A percentile compares a stretch with the other conserved stretches of the same genome.
phyloP scores from a whole-genome alignment of 1,140 invertebrate genomes.

The Rhopalosiphum maidis region DNA sequence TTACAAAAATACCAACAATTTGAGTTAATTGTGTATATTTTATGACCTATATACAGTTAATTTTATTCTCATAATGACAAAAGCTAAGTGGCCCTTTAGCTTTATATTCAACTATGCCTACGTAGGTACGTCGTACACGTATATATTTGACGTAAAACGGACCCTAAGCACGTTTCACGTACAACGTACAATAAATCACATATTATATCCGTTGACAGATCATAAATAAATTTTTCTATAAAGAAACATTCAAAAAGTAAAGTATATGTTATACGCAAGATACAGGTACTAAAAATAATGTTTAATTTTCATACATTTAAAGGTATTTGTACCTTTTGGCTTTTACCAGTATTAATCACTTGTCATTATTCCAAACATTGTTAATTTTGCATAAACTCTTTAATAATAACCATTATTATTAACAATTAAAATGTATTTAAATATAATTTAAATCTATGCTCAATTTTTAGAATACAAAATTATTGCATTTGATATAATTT shows the following conservation, averaged over 20 bases:
- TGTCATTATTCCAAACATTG: too few species aligned
- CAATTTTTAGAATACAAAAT: neutral
- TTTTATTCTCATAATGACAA: neutral
- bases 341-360: neutral
- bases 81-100: neutral
- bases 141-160: neutral
- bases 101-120: neutral
- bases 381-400: too few species aligned
- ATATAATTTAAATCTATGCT: neutral
- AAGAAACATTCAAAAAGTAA: slow-evolving; percentile 11
- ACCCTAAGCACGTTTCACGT: neutral
- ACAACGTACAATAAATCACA: neutral
- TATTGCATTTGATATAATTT: too few species aligned
- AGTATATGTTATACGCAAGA: neutral
- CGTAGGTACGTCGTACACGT: neutral
- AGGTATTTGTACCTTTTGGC: neutral
- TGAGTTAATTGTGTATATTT: neutral
- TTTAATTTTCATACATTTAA: neutral
- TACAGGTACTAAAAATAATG: neutral
- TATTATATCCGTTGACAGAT: neutral
- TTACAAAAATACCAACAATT: neutral
- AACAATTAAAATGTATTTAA: neutral
- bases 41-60: neutral
- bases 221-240: neutral
- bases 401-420: too few species aligned